These are phyloP conservation scores for Athrips mouffetella DNA, from an alignment of 2,888 invertebrate species.

Conservation along the genomic window DNA sequence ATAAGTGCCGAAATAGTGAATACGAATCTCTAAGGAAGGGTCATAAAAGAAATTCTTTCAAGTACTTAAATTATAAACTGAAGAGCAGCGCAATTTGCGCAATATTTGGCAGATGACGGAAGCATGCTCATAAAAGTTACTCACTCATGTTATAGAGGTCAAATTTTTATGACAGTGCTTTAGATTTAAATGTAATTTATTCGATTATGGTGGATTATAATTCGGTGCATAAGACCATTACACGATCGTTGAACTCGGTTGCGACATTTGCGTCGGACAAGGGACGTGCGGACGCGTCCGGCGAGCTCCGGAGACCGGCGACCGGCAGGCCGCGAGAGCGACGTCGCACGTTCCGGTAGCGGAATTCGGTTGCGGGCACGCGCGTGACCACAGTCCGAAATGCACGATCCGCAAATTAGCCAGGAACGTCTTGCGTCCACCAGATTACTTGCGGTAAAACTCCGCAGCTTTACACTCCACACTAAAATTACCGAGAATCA, in stretches of 20 bases:
- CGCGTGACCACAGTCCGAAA: slow-evolving; percentile 65
- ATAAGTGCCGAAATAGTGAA: too few relatives aligned
- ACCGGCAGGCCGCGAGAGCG: not conserved
- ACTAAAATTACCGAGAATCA: slow-evolving; percentile 61
- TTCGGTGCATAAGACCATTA: slow-evolving; percentile 11
- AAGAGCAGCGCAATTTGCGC: too few relatives aligned
- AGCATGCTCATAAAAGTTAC: not conserved
- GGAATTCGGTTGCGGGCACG: slow-evolving; percentile 59
- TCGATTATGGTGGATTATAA: slow-evolving; percentile 7
- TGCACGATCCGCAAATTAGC: slow-evolving; percentile 67
- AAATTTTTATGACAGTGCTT: slow-evolving; percentile 2
- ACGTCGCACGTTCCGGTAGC: slow-evolving; percentile 36
- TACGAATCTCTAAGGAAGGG: too few relatives aligned
- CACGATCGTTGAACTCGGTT: slow-evolving; percentile 19
- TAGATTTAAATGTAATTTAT: slow-evolving; percentile 7
- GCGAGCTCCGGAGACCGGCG: not conserved
- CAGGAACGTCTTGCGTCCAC: slow-evolving; percentile 50
- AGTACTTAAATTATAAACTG: too few relatives aligned
- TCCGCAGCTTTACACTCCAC: slow-evolving; percentile 46
- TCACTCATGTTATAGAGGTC: not conserved
- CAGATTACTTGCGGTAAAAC: slow-evolving; percentile 68
- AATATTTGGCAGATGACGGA: not conserved
- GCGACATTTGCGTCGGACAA: slow-evolving; percentile 5
- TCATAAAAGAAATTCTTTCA: too few relatives aligned
- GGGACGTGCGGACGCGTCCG: not conserved